These are phyloP conservation scores for Drosophila nigrodunni DNA, from an alignment of 1,140 invertebrate species.

Conservation along the genomic window DNA sequence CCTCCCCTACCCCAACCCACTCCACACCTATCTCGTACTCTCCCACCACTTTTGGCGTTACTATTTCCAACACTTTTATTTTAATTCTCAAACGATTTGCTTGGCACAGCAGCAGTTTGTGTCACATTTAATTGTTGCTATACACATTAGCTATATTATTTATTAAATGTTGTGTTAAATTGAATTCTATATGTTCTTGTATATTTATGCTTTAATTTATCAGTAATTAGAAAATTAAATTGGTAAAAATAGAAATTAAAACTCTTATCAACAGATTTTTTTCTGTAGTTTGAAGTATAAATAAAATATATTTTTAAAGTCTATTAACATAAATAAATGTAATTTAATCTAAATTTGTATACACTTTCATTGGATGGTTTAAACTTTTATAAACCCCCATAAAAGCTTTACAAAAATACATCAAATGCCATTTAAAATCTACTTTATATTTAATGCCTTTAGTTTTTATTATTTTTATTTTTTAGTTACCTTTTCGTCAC, in stretches of 20 bases:
- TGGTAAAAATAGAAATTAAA: slow-evolving; percentile 1
- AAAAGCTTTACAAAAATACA: background rate
- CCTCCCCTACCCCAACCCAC: background rate
- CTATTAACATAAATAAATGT: too few relatives aligned
- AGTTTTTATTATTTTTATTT: background rate
- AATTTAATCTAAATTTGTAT: too few relatives aligned
- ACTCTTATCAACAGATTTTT: background rate
- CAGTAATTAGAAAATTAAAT: too few relatives aligned
- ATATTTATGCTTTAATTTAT: too few relatives aligned
- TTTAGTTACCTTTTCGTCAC: background rate
- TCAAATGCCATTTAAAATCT: background rate
- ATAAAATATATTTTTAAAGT: too few relatives aligned
- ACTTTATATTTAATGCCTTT: background rate
- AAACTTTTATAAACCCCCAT: too few relatives aligned
- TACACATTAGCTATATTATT: background rate
- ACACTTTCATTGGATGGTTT: too few relatives aligned
- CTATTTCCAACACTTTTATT: slow-evolving; percentile 10
- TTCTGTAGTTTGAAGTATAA: too few relatives aligned
- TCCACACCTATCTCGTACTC: too few relatives aligned
- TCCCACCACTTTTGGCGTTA: background rate
- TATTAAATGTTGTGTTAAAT: too few relatives aligned
- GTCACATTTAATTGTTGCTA: slow-evolving; percentile 15
- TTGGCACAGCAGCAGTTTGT: slow-evolving; percentile 15
- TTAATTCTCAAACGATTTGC: background rate
- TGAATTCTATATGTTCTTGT: too few relatives aligned